Base-by-base conservation (phyloP, 2,797 vertebrate genomes). In the Rhadinocentrus ornatus region DNA sequence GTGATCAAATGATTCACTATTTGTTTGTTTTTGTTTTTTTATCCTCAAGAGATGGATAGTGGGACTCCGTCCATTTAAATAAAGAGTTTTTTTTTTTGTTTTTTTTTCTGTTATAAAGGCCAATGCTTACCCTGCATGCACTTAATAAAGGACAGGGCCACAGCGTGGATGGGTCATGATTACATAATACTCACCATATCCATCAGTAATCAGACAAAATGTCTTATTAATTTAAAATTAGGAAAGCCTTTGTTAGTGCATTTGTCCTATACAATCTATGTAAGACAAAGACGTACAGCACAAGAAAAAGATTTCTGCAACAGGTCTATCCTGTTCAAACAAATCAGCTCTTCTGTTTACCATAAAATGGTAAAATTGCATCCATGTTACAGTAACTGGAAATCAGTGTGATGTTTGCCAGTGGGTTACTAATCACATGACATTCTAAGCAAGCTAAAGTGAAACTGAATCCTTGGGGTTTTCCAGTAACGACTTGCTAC, bases 401-500 rank as follows among this genome's bases (percentile, higher is more conserved):
- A 69, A 35, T 57, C 8, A 48, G 13, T 35, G n/a, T 13, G 37
- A 58, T 56, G 16, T 46, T 27, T 62, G 9, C 50, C 31, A 70
- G 6, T 44, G 29, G 65, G 48, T 2, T 52, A 13, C 15, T 12
- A 50, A 66, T 81, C 72, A 80, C 67, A 81, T 85, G 80, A 68
- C 53, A 80, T 71, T 57, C 63, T 60, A 54, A 48, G 16, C 48
- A 69, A 37, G 68, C 39, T 37, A 66, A 90, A 84, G 29, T 81
- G 70, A 89, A 90, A 87, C 39, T 73, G 15, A 86, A 83, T 77
- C 78, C 8, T 20, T 26, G 70, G 84, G 82, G 65, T n/a, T 83
- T 86, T 86, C 83, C 85, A 69, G 39, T 0, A 4, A 15, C 16
- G 44, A n/a, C 69, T 72, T 61, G 27, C 46, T 27, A 27, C 26